Conservation (phyloP, 2,113 vertebrate species). For the Hippocampus barbouri region DNA sequence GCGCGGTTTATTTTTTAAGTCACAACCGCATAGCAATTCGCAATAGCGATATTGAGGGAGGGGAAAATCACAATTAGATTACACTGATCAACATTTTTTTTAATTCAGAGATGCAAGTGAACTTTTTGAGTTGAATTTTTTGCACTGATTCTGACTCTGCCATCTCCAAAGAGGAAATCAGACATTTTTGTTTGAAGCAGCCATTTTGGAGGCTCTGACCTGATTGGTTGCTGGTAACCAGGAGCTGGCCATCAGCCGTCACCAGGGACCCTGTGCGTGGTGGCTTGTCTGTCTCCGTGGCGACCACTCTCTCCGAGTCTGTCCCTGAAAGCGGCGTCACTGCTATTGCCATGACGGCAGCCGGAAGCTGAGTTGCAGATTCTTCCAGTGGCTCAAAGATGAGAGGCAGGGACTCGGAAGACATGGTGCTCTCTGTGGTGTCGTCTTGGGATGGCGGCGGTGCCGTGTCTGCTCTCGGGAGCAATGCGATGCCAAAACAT, state of each 20-base stretch:
- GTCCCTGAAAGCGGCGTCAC: conserved; percentile 40
- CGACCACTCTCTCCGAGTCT: conserved; percentile 53
- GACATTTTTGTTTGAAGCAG: not conserved
- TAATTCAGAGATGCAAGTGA: too few relatives aligned
- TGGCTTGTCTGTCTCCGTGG: conserved; percentile 56
- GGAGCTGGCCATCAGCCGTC: conserved; percentile 55
- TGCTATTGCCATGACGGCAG: conserved; percentile 40
- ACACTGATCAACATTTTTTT: too few relatives aligned
- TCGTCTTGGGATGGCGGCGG: conserved; percentile 58
- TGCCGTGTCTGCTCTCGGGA: conserved; percentile 42
- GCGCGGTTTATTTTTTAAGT: too few relatives aligned
- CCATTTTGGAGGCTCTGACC: conserved; percentile 11
- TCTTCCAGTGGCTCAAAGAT: conserved; percentile 74
- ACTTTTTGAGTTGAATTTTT: too few relatives aligned
- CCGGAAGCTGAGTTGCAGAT: conserved; percentile 40
- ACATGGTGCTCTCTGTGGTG: conserved; percentile 68
- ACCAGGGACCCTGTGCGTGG: conserved; percentile 39
- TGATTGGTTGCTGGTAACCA: conserved; percentile 47
- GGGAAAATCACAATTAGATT: too few relatives aligned
- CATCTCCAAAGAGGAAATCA: not conserved
- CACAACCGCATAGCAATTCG: too few relatives aligned
- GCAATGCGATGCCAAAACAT: not conserved
- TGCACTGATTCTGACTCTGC: too few relatives aligned
- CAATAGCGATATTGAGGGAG: too few relatives aligned
- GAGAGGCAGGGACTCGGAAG: conserved; percentile 69